Percentiles rank a stretch among this genome's conserved stretches.
Evolutionary conservation across 2,888 invertebrate species (phyloP).

Genomic region (Leptinotarsa juncta): DNA sequence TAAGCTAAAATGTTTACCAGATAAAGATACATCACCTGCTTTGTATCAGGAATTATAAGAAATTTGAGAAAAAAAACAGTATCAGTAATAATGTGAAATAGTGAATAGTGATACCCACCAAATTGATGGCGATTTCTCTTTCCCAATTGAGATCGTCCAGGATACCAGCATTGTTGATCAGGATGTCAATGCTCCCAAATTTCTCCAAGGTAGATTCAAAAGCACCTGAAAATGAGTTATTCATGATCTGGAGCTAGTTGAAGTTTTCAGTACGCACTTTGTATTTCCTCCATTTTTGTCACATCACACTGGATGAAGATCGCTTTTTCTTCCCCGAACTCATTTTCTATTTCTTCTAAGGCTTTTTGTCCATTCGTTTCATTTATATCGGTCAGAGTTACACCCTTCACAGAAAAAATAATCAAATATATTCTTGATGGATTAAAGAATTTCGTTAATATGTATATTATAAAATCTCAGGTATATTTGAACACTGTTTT

Average conservation of each 20-base stretch:
- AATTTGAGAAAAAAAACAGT: too few species aligned
- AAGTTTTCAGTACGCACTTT: neutral
- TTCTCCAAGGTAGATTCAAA: constrained; percentile 76
- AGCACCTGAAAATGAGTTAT: constrained; percentile 68
- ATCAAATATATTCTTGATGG: neutral
- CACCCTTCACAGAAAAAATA: constrained; percentile 40
- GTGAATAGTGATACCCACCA: constrained; percentile 34
- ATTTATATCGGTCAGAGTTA: constrained; percentile 47
- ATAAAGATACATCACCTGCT: too few species aligned
- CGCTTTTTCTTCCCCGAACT: constrained; percentile 45
- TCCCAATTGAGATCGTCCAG: constrained; percentile 47
- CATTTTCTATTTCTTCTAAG: constrained; percentile 39
- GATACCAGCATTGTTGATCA: constrained; percentile 60
- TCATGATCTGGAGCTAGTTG: neutral
- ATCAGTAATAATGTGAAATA: too few species aligned
- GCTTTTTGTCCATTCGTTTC: constrained; percentile 36
- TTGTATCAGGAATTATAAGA: too few species aligned
- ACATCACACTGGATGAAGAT: constrained; percentile 49
- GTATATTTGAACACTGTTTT: too few species aligned
- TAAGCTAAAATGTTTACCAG: too few species aligned
- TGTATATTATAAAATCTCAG: neutral
- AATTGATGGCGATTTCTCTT: constrained; percentile 46
- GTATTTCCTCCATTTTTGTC: constrained; percentile 19
- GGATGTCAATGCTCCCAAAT: constrained; percentile 77
- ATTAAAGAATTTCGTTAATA: neutral